These are phyloP conservation scores for Clupea harengus DNA, from an alignment of 2,113 vertebrate species.

Conservation along the genomic window DNA sequence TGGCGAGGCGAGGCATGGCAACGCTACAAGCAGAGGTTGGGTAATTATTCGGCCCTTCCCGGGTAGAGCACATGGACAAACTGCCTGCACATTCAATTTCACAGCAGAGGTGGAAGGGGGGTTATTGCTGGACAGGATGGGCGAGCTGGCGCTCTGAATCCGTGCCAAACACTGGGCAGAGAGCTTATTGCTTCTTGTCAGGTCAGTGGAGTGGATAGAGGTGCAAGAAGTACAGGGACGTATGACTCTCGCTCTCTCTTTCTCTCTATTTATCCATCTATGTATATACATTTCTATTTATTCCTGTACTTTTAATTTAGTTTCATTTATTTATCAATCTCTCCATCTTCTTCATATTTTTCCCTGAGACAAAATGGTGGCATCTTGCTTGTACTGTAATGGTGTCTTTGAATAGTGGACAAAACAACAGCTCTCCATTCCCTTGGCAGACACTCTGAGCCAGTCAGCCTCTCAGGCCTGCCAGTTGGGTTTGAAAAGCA, in stretches of 20 bases:
- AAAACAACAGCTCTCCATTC: neutral
- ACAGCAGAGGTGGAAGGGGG: slow-evolving; percentile 31
- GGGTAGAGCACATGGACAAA: slow-evolving; percentile 19
- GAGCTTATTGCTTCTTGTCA: slow-evolving; percentile 43
- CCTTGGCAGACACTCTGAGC: neutral
- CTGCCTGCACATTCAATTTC: slow-evolving; percentile 41
- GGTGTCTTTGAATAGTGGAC: neutral
- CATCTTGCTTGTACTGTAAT: neutral
- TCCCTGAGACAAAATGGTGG: neutral
- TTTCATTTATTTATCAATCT: neutral
- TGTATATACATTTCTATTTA: neutral
- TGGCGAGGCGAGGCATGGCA: neutral
- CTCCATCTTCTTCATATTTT: too few species aligned
- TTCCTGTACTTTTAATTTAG: neutral
- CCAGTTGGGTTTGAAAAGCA: neutral
- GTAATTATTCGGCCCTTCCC: slow-evolving; percentile 41
- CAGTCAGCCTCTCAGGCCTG: neutral
- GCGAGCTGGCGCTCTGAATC: slow-evolving; percentile 35
- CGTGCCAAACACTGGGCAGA: slow-evolving; percentile 45
- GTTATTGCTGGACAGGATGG: neutral
- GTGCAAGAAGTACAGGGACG: neutral
- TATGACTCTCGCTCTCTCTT: neutral
- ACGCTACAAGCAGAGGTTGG: slow-evolving; percentile 25
- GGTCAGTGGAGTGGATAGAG: slow-evolving; percentile 39
- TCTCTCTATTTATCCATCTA: neutral